Conservation (phyloP, 2,888 invertebrate species). For the Drosophila fungiperda region DNA sequence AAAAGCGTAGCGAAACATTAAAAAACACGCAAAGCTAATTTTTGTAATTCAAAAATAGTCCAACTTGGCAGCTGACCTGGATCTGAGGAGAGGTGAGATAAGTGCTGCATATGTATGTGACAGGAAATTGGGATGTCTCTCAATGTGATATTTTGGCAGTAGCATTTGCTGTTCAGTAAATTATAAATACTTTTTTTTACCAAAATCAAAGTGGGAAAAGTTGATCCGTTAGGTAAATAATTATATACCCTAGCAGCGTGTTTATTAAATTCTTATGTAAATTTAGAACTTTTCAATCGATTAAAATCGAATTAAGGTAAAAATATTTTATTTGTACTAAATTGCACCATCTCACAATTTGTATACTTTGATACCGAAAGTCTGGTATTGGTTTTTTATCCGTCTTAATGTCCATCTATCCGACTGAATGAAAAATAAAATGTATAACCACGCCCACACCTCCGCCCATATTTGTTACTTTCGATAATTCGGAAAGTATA, state of each 20-base stretch:
- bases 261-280: not conserved
- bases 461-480: no score
- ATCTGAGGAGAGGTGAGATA: not conserved
- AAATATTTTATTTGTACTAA: no score
- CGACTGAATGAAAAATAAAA: no score
- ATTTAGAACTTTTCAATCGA: no score
- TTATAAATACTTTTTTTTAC: not conserved
- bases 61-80: constrained; percentile 5
- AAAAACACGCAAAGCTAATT: constrained; percentile 24
- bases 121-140: not conserved
- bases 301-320: no score
- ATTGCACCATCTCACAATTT: no score
- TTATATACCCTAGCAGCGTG: not conserved
- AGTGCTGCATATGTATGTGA: not conserved
- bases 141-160: not conserved
- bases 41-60: constrained; percentile 16
- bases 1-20: constrained; percentile 23
- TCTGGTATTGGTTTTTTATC: no score
- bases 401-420: no score
- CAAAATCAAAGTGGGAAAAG: not conserved
- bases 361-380: no score
- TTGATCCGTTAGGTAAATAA: not conserved
- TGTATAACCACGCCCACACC: no score
- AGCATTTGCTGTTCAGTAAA: not conserved
- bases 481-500: no score